Base-by-base conservation (phyloP, 2,113 vertebrate genomes). In the Malurus alboscapulatus region DNA sequence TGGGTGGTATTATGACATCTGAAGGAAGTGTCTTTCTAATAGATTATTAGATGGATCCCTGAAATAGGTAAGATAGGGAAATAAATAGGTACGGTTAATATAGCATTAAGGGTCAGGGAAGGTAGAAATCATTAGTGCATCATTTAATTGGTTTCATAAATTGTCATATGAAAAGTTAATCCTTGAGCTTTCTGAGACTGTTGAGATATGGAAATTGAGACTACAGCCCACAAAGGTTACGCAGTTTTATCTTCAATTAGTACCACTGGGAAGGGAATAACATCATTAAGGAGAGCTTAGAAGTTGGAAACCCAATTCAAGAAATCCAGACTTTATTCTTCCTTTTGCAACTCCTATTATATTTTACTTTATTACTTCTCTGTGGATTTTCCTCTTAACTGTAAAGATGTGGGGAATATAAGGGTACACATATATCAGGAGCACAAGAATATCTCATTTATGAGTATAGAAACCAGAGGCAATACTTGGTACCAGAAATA, bases 71-170 rank as follows among this genome's bases (percentile, higher is more conserved):
- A 69, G 47, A 38, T 17, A 36, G 12, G 12, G 48, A 86, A 86
- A 86, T 73, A 86, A 57, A 50, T 42, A 88, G 17, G n/a, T 19
- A 34, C 22, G 47, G 61, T 34, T 90, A 90, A 86, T 45, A 77
- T 4, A 77, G n/a, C 2, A 1, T 74, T 86, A 73, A 79, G 58
- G 36, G 62, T 92, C 75, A 88, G n/a, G 32, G 27, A 80, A 85
- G 40, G 54, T 57, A 73, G 79, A 92, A 90, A 47, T 67, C 58
- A 68, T 88, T 83, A 83, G 29, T 1, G 9, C 18, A 65, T 57
- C 5, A 36, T 72, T 92, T 88, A 90, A 94, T 93, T 79, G 25
- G 54, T 86, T 90, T 72, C 40, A 85, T 57, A 85, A 68, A 65
- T 61, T 53, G 27, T 48, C 55, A 14, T 32, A 36, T 57, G 48